Evolutionary conservation across 2,113 vertebrate species (phyloP), one percentile per base, ranked within the genome.

Genomic region (Protobothrops mucrosquamatus): DNA sequence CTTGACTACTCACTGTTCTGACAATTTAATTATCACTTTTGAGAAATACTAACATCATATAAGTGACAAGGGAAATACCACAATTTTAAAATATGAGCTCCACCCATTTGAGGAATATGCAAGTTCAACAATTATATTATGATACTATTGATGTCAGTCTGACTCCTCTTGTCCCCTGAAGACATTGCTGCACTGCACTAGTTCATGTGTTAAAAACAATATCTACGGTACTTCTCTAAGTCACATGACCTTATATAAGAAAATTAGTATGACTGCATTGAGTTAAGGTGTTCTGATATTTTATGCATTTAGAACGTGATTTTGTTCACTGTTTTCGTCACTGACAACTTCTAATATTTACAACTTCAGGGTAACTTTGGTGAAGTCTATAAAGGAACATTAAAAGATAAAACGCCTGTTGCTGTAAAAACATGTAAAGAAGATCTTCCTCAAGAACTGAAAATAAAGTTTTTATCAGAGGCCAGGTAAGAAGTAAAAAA

Each of bases 381-480:
- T 29, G 99, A 99, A 96, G 99, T 99, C 3, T 99, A 98, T 95
- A 99, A 99, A 94, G 99, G 99, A 93, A 98, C 98, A 1, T 97
- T 99, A 94, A 99, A 98, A 59, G 99, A 99, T 97, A 99, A 99
- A 97, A 99, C 97, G 39, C 96, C 98, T 0, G 98, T 99, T 54
- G 99, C 99, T 55, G 98, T 99, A 92, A 99, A 99, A 97, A 99
- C 99, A 0, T 99, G 99, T 96, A 99, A 99, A 97, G 99, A 99
- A 97, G 99, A 99, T 97, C 98, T 99, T 96, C 99, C 99, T 94
- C 99, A 99, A 95, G 99, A 99, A 95, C 95, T 99, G 94, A 99
- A 99, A 98, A 99, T 99, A 96, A 98, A 99, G 95, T 99, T 99
- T 97, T 98, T 99, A 91, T 99, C 99, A 91, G 99, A 99, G 97